Evolutionary conservation across 2,113 vertebrate species (phyloP), one percentile per base, ranked within the genome.

Genomic region (Stegastes partitus): DNA sequence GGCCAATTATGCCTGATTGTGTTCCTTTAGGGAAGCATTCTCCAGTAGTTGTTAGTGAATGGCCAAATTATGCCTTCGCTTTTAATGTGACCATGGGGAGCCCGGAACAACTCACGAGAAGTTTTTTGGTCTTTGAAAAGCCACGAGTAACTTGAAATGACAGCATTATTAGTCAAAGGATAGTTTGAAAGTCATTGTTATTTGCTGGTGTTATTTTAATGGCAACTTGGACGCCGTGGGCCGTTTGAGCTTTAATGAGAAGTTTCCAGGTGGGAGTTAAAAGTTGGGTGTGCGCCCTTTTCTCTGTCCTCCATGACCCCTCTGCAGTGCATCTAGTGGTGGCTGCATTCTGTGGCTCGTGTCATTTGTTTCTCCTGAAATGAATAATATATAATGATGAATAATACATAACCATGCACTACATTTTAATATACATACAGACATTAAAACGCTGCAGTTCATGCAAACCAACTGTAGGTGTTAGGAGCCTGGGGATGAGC

Each of bases 1-100:
- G 91, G 86, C 81, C 89, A 90, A 93, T 93, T 93, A 91, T 74
- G 80, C 22, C 83, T 93, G 93, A 93, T 93, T 93, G 89, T 90
- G 87, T 90, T 92, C 81, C 91, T 91, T 76, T 78, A 87, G 88
- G 87, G 74, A 83, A 85, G 80, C 82, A 72, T 89, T 87, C 86
- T 87, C 85, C 45, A 79, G 79, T 80, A 86, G 76, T 80, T 82
- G 89, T 86, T 86, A 82, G 84, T 79, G 82, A 91, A 89, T 81
- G 67, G 79, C 77, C 79, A 89, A 91, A 93, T 93, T 89, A 93
- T 91, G 79, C 87, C 78, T 74, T 56, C 22, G 81, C 75, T 78
- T 83, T 87, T 90, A 92, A 91, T 93, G 88, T 88, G 91, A 72
- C 90, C 84, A 56, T 31, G 63, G 89, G 91, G 92, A 92, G 81